Evolutionary conservation across 2,113 vertebrate species (phyloP).

Genomic region (Strix aluco): DNA sequence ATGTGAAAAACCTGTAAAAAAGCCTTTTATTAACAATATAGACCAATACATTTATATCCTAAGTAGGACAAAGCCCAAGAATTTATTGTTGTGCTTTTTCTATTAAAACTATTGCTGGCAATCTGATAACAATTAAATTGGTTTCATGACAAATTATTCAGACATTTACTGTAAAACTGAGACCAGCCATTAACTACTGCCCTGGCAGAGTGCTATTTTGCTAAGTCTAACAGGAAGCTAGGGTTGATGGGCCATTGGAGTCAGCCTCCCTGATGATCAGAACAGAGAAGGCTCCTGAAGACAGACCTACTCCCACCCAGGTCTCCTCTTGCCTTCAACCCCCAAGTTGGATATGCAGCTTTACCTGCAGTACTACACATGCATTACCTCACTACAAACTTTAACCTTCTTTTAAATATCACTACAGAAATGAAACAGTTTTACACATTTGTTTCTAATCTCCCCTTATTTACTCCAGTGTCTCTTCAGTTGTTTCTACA

Average conservation of each 20-base stretch:
- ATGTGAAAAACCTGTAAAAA: slow-evolving; percentile 3
- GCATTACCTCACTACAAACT: not conserved
- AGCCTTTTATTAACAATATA: slow-evolving; percentile 32
- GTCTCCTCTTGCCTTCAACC: not conserved
- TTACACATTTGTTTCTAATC: not conserved
- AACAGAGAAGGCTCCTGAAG: not conserved
- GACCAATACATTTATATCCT: not conserved
- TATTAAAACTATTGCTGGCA: slow-evolving; percentile 29
- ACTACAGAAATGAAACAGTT: not conserved
- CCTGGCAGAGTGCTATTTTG: not conserved
- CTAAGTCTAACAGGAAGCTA: not conserved
- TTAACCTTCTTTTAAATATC: not conserved
- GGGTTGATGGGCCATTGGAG: not conserved
- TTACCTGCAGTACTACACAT: not conserved
- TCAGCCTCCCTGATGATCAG: not conserved
- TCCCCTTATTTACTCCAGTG: not conserved
- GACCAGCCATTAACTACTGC: slow-evolving; percentile 30
- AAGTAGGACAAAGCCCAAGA: not conserved
- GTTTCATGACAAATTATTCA: slow-evolving; percentile 49
- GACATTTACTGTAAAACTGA: slow-evolving; percentile 42
- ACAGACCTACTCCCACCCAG: not conserved
- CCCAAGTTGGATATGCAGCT: accelerated
- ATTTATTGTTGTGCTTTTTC: not conserved
- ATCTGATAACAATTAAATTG: not conserved
- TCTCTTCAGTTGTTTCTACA: not conserved